Base-by-base conservation (phyloP, 2,797 vertebrate genomes). In the Leptoclinus maculatus region DNA sequence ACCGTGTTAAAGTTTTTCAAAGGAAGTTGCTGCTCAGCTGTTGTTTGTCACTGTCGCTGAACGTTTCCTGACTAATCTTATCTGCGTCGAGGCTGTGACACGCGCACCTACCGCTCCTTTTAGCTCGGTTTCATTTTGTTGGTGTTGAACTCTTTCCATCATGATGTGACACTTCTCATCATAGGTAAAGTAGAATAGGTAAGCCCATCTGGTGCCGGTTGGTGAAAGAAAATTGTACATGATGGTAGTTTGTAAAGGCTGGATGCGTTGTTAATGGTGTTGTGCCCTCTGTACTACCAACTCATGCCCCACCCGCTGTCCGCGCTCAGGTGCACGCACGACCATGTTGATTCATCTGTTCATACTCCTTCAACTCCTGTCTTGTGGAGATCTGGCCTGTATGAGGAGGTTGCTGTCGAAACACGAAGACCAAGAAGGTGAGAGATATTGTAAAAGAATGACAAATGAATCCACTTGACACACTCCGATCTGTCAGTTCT, bases 341-440 rank as follows among this genome's bases (percentile, higher is more conserved):
- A 83, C 78, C 82, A 94, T 95, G 95, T 89, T 94, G 70, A 57
- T 92, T n/a, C 77, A 74, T 43, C 43, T 93, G 60, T 53, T 94
- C 36, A 2, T 92, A 10, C 71, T 95, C 71, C 89, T 90, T 41
- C 90, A 78, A 43, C 83, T 94, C 19, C 64, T 93, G 43, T 65
- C 78, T 54, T 82, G 65, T 65, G 95, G 91, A 79, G 75, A 92
- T 21, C 81, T 80, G 83, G 87, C 65, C 41, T 94, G 92, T 63
- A 16, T 72, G 14, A 90, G 84, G 63, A 87, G 59, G 14, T 0
- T 90, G 10, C 78, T 66, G 38, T 60, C 76, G 5, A 39, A 64
- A 4, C 13, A 68, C 2, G 76, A 89, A 69, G 75, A 86, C 29
- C 64, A 80, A 38, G 78, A 92, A 80, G 93, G 95, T 95, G 71